Evolutionary conservation across 2,888 invertebrate species (phyloP).

Genomic region (Lamproptera curius): DNA sequence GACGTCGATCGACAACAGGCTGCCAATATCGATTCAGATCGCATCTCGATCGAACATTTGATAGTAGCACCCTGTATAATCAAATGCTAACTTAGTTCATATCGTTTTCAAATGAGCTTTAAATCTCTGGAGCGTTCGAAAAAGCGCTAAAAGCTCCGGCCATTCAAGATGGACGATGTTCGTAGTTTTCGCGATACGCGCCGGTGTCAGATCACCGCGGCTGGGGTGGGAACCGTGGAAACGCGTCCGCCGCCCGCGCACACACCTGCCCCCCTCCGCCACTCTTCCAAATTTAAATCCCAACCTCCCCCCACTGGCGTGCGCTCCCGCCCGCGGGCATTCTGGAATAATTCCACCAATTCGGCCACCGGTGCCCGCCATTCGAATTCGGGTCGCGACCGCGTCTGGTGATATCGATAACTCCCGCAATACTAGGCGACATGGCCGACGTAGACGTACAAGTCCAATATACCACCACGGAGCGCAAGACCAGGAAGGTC

Average conservation of each 20-base stretch:
- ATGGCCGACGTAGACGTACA: constrained; percentile 96
- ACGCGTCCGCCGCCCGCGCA: constrained; percentile 72
- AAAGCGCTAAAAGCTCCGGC: too few relatives aligned
- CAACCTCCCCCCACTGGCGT: constrained; percentile 69
- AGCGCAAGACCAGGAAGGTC: constrained; percentile 95
- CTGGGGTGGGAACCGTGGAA: constrained; percentile 35
- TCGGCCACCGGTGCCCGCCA: constrained; percentile 71
- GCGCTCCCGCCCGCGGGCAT: constrained; percentile 51
- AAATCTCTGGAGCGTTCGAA: too few relatives aligned
- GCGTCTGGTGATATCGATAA: constrained; percentile 69
- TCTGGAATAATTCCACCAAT: constrained; percentile 78
- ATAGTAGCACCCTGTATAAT: too few relatives aligned
- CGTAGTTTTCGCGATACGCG: too few relatives aligned
- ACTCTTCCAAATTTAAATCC: constrained; percentile 78
- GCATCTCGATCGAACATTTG: too few relatives aligned
- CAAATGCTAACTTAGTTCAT: constrained; percentile 34
- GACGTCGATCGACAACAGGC: constrained; percentile 48
- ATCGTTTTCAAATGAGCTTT: too few relatives aligned
- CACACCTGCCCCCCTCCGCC: constrained; percentile 75
- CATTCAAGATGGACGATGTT: constrained; percentile 31
- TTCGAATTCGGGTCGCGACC: constrained; percentile 78
- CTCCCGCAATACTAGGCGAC: constrained; percentile 45
- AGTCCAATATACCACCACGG: constrained; percentile 90
- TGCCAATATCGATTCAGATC: constrained; percentile 40
- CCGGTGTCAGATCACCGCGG: constrained; percentile 28